Conservation (phyloP, 2,888 invertebrate genomes). For the Callyntrura sp. region DNA sequence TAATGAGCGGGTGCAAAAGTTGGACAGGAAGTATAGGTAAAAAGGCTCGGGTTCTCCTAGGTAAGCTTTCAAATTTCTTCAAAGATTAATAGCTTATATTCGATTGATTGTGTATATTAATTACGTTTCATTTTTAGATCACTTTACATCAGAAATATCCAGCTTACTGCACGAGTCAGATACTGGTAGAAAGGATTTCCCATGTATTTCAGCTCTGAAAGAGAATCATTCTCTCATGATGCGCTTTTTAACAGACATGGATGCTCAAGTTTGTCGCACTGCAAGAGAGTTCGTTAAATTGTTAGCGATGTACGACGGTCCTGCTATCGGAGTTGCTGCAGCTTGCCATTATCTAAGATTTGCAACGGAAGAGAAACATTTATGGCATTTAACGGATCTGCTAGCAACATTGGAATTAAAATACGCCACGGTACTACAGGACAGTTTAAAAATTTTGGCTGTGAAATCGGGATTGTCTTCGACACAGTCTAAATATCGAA, state of each 20-base stretch:
- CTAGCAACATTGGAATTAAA: constrained; percentile 79
- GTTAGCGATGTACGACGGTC: constrained; percentile 79
- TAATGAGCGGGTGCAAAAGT: constrained; percentile 80
- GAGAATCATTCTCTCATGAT: constrained; percentile 77
- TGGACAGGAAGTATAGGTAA: constrained; percentile 72
- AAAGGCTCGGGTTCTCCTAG: constrained; percentile 77
- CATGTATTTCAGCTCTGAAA: constrained; percentile 79
- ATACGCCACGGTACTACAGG: constrained; percentile 78
- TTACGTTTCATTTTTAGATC: constrained; percentile 73
- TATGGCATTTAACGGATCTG: constrained; percentile 81
- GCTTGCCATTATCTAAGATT: constrained; percentile 78
- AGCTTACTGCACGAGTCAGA: constrained; percentile 79
- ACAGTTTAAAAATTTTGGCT: constrained; percentile 74
- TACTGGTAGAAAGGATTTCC: constrained; percentile 79
- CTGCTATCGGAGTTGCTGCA: constrained; percentile 79
- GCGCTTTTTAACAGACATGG: constrained; percentile 79
- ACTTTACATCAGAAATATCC: constrained; percentile 80
- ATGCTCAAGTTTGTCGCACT: constrained; percentile 77
- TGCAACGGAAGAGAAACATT: constrained; percentile 77
- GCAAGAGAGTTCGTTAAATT: constrained; percentile 80
- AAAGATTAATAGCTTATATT: too few species aligned
- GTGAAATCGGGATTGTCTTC: constrained; percentile 71
- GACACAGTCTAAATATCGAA: constrained; percentile 51
- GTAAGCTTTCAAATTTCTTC: constrained; percentile 50
- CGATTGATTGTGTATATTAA: constrained; percentile 4